Conservation (phyloP, 1,140 invertebrate genomes). For the Drosophila parvula region DNA sequence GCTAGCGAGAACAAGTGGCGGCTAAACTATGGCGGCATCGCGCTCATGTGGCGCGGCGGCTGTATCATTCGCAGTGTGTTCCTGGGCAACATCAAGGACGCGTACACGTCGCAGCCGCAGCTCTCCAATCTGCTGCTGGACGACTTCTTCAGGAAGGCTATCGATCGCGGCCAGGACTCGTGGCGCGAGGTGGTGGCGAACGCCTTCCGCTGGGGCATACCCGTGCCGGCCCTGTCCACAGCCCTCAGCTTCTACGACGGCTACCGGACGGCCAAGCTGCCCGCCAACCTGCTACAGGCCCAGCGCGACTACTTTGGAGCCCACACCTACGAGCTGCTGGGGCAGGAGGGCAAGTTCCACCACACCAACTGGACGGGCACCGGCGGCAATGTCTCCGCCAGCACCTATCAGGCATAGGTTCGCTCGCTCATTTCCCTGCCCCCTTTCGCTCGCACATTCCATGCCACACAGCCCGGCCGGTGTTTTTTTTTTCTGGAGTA, state of each 20-base stretch:
- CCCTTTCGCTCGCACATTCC: conserved; percentile 36
- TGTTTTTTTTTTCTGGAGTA: conserved; percentile 49
- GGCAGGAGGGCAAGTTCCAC: conserved; percentile 94
- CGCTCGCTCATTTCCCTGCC: conserved; percentile 1
- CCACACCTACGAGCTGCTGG: conserved; percentile 97
- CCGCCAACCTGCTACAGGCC: conserved; percentile 97
- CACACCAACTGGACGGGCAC: conserved; percentile 99
- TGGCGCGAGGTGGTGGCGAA: conserved; percentile 88
- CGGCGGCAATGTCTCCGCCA: conserved; percentile 97
- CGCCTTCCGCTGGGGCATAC: conserved; percentile 91
- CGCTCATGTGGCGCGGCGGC: conserved; percentile 99
- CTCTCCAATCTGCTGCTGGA: conserved; percentile 96
- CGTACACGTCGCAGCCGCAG: conserved; percentile 96
- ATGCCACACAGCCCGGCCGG: conserved; percentile 36
- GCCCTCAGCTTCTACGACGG: conserved; percentile 99
- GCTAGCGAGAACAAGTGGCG: conserved; percentile 96
- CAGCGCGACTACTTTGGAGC: conserved; percentile 99
- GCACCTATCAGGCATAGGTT: conserved; percentile 95
- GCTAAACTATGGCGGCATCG: conserved; percentile 98
- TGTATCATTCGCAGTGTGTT: conserved; percentile 97
- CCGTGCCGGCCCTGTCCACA: conserved; percentile 95
- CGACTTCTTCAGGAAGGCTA: conserved; percentile 95
- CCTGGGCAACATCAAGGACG: conserved; percentile 98
- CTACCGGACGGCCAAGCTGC: conserved; percentile 91
- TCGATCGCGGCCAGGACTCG: conserved; percentile 91